These are phyloP conservation scores for Cephus pygmeus DNA, from an alignment of 2,888 invertebrate species.

Conservation along the genomic window DNA sequence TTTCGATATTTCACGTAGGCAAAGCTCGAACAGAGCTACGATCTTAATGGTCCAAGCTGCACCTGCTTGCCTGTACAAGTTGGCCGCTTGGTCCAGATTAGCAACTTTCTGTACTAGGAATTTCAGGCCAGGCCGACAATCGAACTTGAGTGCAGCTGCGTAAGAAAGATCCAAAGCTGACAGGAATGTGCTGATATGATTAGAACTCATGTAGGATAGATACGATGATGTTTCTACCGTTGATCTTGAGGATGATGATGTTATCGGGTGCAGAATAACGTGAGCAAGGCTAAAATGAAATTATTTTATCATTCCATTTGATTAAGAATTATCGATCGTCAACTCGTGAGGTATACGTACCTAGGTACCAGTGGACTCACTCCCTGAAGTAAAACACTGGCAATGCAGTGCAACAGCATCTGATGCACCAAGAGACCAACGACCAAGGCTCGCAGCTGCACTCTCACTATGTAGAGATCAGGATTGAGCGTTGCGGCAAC, in stretches of 20 bases:
- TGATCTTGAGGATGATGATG: slow-evolving; percentile 39
- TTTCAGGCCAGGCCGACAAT: slow-evolving; percentile 90
- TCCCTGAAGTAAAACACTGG: slow-evolving; percentile 85
- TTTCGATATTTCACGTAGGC: slow-evolving; percentile 74
- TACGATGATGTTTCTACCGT: slow-evolving; percentile 43
- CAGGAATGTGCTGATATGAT: slow-evolving; percentile 77
- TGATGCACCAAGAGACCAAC: slow-evolving; percentile 93
- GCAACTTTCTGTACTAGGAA: slow-evolving; percentile 94
- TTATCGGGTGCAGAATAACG: slow-evolving; percentile 58
- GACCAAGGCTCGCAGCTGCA: slow-evolving; percentile 88
- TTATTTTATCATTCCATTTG: slow-evolving; percentile 41
- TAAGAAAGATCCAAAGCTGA: slow-evolving; percentile 86
- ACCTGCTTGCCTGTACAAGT: slow-evolving; percentile 92
- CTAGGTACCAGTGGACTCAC: slow-evolving; percentile 74
- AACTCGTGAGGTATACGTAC: slow-evolving; percentile 31
- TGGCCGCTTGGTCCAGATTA: slow-evolving; percentile 86
- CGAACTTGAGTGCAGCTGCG: slow-evolving; percentile 85
- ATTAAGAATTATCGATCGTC: background rate
- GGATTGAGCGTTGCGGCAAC: slow-evolving; percentile 78
- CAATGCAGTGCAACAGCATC: slow-evolving; percentile 91
- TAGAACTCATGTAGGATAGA: slow-evolving; percentile 67
- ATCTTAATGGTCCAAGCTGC: slow-evolving; percentile 92
- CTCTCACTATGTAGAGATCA: slow-evolving; percentile 82
- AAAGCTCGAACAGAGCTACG: slow-evolving; percentile 87
- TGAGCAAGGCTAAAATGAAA: slow-evolving; percentile 63